Evolutionary conservation across 2,113 vertebrate genomes (phyloP).

Genomic region (Ornithorhynchus anatinus): DNA sequence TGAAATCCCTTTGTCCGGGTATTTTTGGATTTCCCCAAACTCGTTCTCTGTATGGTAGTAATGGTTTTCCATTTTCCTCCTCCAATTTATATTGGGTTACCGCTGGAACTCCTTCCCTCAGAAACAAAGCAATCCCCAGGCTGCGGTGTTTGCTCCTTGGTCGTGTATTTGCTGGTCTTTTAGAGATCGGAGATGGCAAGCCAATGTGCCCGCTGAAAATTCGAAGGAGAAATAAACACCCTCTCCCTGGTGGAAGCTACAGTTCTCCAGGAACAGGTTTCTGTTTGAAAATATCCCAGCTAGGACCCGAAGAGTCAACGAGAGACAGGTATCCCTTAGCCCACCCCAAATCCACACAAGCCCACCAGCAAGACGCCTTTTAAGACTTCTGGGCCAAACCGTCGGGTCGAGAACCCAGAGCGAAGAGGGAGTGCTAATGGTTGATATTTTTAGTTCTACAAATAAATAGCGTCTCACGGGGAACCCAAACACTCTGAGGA

Average conservation of each 20-base stretch:
- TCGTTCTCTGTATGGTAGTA: too few species aligned
- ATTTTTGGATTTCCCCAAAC: too few species aligned
- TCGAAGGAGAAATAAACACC: constrained; percentile 17
- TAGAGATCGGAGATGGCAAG: too few species aligned
- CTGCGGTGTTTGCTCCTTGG: too few species aligned
- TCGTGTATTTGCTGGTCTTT: too few species aligned
- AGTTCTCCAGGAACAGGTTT: constrained; percentile 19
- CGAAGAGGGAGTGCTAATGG: constrained; percentile 22
- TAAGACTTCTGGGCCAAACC: constrained; percentile 22
- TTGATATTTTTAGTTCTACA: constrained; percentile 30
- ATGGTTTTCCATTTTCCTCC: too few species aligned
- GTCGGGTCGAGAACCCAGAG: neutral
- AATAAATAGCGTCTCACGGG: constrained; percentile 27
- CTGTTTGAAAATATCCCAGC: constrained; percentile 22
- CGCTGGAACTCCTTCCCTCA: too few species aligned
- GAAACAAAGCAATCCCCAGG: too few species aligned
- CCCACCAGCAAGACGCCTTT: constrained; percentile 18
- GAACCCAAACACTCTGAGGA: constrained; percentile 20
- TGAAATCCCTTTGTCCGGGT: too few species aligned
- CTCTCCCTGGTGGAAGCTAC: constrained; percentile 2
- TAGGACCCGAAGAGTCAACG: constrained; percentile 3
- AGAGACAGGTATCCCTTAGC: constrained; percentile 12
- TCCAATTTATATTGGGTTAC: too few species aligned
- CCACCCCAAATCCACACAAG: constrained; percentile 20
- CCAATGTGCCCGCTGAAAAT: too few species aligned